Conservation (phyloP, 2,113 vertebrate genomes). For the Syngnathus floridae region DNA sequence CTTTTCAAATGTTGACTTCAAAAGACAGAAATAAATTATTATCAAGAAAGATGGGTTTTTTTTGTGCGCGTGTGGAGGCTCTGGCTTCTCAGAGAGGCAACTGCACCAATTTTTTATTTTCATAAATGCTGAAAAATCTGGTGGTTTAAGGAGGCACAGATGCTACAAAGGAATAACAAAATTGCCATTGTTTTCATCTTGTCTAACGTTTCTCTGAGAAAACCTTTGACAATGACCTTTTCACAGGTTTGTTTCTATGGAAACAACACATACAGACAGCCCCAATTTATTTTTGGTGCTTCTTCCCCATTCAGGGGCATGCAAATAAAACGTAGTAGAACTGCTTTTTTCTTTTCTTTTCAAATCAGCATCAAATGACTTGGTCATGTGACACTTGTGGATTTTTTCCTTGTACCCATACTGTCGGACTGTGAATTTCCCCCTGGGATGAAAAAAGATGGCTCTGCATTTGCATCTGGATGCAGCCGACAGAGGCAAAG, state of each 20-base stretch:
- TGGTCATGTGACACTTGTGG: too few relatives aligned
- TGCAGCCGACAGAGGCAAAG: too few relatives aligned
- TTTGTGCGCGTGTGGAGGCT: constrained; percentile 29
- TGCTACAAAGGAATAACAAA: constrained; percentile 61
- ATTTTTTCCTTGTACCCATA: too few relatives aligned
- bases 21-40: constrained; percentile 61
- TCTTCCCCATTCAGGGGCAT: constrained; percentile 3
- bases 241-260: constrained; percentile 73
- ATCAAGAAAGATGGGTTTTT: constrained; percentile 12
- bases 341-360: too few relatives aligned
- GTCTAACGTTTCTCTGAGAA: constrained; percentile 56
- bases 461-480: too few relatives aligned
- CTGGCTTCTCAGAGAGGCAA: constrained; percentile 64
- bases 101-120: constrained; percentile 67
- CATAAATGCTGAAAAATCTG: constrained; percentile 62
- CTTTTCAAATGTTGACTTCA: constrained; percentile 75
- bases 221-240: constrained; percentile 74
- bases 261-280: constrained; percentile 53
- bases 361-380: too few relatives aligned
- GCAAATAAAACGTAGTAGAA: neutral
- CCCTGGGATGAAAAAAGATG: too few relatives aligned
- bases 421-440: too few relatives aligned
- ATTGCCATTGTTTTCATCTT: constrained; percentile 51
- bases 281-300: constrained; percentile 32
- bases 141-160: constrained; percentile 8